Base-by-base conservation (phyloP, 1,140 invertebrate species). In the Solenopsis fugax region DNA sequence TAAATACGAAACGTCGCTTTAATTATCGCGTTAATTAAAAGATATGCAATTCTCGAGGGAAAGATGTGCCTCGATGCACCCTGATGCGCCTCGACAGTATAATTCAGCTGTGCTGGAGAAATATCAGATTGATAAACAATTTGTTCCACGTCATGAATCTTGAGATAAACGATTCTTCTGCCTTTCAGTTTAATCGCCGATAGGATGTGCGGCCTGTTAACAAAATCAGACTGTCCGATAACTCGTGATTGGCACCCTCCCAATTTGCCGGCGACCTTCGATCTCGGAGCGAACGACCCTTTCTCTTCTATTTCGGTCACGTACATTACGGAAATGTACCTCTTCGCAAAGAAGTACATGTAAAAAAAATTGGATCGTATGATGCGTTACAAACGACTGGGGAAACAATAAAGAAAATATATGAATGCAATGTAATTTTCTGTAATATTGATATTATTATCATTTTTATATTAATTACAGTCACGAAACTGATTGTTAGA, bases 201-300 rank as follows among this genome's bases (percentile, higher is more conserved):
- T 45, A 16, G 72, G 16, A 84, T 60, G 65, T 75, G 18, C 48
- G 13, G 24, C 9, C 29, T n/a, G 41, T 73, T 73, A 73, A 37
- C 64, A 29, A 67, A 82, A 64, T 84, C 41, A n/a, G 45, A 75
- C 7, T 73, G 52, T 82, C 41, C 29, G 41, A 50, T 84, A 75
- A 84, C 24, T 62, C 29, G 41, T 75, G 18, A 75, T 50, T 50
- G 69, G 80, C 67, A 13, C 41, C 13, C 16, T 73, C 18, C 54
- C 80, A 84, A 84, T 84, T 60, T 84, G 41, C 54, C 41, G 54
- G 24, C 41, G 54, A 82, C n/a, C 41, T 73, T 73, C 54, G 41
- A 60, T 73, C 37, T 24, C 50, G 4, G 5, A 41, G 18, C 41
- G 41, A 72, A 73, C 29, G 18, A 71, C 2, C 1, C 18, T 58